Conservation (phyloP, 1,140 invertebrate genomes). For the Psilanteris sp. region DNA sequence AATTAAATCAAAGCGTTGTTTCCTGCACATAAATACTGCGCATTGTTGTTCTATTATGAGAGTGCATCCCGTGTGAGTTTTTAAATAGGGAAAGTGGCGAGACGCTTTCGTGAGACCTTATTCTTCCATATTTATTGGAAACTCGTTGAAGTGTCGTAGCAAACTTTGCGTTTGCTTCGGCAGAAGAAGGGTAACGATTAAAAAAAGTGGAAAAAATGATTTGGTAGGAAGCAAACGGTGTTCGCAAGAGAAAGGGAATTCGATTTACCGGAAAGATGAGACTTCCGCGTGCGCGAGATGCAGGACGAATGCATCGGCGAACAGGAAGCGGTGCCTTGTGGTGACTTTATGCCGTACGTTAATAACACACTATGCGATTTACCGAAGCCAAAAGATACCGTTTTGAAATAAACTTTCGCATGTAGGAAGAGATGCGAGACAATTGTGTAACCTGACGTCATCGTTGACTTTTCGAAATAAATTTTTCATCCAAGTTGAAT, state of each 20-base stretch:
- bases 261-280: slow-evolving; percentile 53
- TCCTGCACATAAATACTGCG: slow-evolving; percentile 15
- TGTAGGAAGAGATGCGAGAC: slow-evolving; percentile 8
- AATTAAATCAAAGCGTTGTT: slow-evolving; percentile 47
- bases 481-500: too few species aligned
- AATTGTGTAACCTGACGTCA: slow-evolving; percentile 33
- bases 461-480: too few species aligned
- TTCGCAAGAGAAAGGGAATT: slow-evolving; percentile 46
- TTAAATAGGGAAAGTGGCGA: slow-evolving; percentile 60
- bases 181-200: slow-evolving; percentile 1
- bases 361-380: slow-evolving; percentile 21
- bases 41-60: slow-evolving; percentile 31
- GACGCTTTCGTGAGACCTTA: slow-evolving; percentile 36
- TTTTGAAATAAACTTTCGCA: slow-evolving; percentile 23
- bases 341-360: slow-evolving; percentile 17
- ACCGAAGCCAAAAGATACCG: slow-evolving; percentile 14
- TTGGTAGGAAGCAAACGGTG: slow-evolving; percentile 2
- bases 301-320: slow-evolving; percentile 27
- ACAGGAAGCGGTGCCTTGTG: slow-evolving; percentile 30
- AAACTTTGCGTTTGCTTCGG: not conserved
- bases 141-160: slow-evolving; percentile 16
- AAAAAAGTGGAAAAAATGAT: not conserved
- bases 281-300: slow-evolving; percentile 47
- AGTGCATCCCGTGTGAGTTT: slow-evolving; percentile 47
- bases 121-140: slow-evolving; percentile 50